A percentile compares a stretch with the other conserved stretches of the same genome.
Evolutionary conservation across 2,113 vertebrate species (phyloP).

Genomic region (Nycticryphes semicollaris): DNA sequence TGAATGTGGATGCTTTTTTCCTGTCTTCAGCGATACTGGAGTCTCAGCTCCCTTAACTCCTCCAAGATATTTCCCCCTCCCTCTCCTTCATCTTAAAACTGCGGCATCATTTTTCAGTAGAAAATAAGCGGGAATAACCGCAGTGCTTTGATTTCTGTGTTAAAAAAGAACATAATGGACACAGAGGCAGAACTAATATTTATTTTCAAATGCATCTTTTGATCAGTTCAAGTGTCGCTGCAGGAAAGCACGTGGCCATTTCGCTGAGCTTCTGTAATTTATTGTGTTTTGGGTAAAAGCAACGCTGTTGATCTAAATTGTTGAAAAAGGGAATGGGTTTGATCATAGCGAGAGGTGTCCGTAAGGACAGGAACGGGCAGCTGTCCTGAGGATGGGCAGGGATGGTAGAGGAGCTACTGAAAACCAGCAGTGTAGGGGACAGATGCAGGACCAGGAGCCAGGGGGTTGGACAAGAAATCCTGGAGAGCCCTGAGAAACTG

Average conservation of each 20-base stretch:
- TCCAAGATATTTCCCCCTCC: not conserved
- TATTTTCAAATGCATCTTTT: not conserved
- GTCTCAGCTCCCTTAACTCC: not conserved
- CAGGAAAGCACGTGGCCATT: not conserved
- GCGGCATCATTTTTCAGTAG: not conserved
- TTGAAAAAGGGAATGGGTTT: not conserved
- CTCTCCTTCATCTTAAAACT: not conserved
- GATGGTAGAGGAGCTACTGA: not conserved
- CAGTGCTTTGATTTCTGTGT: not conserved
- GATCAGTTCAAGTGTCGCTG: not conserved
- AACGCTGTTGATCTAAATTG: not conserved
- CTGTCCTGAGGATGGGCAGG: not conserved
- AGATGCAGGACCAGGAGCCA: not conserved
- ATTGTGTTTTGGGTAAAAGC: not conserved
- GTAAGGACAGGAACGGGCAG: not conserved
- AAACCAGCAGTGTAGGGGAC: not conserved
- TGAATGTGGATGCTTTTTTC: not conserved
- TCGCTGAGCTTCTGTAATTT: not conserved
- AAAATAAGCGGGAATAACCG: not conserved
- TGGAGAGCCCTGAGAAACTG: not conserved
- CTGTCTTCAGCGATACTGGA: not conserved
- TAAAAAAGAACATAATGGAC: not conserved
- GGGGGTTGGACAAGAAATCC: not conserved
- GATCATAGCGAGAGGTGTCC: not conserved
- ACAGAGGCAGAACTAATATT: not conserved